A percentile compares a stretch with the other conserved stretches of the same genome.
Conservation (phyloP, 2,888 invertebrate species). For the Dermolepida albohirtum region DNA sequence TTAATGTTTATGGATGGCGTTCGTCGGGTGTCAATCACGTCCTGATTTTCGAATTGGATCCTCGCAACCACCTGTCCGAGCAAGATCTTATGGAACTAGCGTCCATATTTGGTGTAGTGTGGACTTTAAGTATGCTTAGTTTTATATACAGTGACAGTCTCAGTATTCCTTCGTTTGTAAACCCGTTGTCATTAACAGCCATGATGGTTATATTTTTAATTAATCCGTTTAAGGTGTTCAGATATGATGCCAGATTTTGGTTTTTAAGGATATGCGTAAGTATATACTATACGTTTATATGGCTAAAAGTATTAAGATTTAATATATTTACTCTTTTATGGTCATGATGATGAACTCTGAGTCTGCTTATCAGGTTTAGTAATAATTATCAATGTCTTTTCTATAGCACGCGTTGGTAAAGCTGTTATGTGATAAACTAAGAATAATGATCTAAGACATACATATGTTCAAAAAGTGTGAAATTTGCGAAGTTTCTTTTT, state of each 20-base stretch:
- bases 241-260: constrained; percentile 84
- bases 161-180: constrained; percentile 80
- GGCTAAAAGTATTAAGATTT: too few species aligned
- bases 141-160: constrained; percentile 76
- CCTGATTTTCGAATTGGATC: constrained; percentile 85
- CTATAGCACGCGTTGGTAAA: too few species aligned
- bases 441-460: too few species aligned
- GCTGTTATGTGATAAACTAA: too few species aligned
- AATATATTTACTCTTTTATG: too few species aligned
- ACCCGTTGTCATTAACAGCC: constrained; percentile 77
- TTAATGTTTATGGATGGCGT: constrained; percentile 86
- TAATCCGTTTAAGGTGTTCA: constrained; percentile 81
- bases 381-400: too few species aligned
- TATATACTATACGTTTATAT: constrained; percentile 40
- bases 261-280: constrained; percentile 73
- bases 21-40: constrained; percentile 87
- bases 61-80: constrained; percentile 80
- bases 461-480: too few species aligned
- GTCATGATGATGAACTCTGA: too few species aligned
- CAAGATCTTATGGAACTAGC: constrained; percentile 84
- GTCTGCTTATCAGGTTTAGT: too few species aligned
- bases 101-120: constrained; percentile 80
- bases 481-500: too few species aligned
- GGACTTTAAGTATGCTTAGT: constrained; percentile 75
- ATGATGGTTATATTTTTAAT: constrained; percentile 78